Evolutionary conservation across 2,888 invertebrate species (phyloP).

Genomic region (Amiota communis): DNA sequence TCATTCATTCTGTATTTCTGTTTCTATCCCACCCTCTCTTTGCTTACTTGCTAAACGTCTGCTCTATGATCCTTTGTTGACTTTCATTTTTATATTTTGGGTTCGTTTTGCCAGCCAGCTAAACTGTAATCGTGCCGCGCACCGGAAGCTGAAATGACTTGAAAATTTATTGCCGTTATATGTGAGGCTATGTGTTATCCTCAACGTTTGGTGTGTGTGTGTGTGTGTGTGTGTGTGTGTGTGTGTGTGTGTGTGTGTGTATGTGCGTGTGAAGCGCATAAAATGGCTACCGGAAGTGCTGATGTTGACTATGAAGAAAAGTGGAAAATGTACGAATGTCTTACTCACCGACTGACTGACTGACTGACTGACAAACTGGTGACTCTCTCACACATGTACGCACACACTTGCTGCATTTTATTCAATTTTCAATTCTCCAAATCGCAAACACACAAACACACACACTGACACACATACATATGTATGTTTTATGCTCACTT

Average conservation of each 20-base stretch:
- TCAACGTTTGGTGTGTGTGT: not conserved
- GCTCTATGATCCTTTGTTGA: no score
- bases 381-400: slow-evolving; percentile 8
- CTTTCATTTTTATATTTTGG: no score
- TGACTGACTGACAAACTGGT: no score
- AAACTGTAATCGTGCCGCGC: slow-evolving; percentile 63
- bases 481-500: not conserved
- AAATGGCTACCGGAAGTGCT: slow-evolving; percentile 30
- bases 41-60: no score
- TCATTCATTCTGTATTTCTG: no score
- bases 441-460: not conserved
- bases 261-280: not conserved
- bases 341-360: not conserved
- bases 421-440: slow-evolving; percentile 7
- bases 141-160: slow-evolving; percentile 66
- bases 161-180: slow-evolving; percentile 64
- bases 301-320: slow-evolving; percentile 10
- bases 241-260: not conserved
- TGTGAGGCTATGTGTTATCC: slow-evolving; percentile 36
- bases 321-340: not conserved
- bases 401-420: not conserved
- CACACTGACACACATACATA: not conserved
- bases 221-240: no score
- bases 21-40: no score
- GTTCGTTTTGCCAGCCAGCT: slow-evolving; percentile 40